Conservation (phyloP, 1,140 invertebrate species). For the Musca domestica region DNA sequence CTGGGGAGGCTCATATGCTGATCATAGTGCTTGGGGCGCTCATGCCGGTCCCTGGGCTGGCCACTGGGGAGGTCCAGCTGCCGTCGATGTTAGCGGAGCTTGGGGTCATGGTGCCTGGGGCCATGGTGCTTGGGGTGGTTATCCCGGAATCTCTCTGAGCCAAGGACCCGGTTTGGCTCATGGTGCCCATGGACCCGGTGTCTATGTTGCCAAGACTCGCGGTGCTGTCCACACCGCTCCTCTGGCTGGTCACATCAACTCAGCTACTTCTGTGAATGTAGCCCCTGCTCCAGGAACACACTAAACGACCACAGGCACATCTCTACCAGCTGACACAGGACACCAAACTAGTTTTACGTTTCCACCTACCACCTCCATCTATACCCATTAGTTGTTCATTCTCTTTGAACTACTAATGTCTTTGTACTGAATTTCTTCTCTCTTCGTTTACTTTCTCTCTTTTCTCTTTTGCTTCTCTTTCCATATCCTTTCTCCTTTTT, state of each 20-base stretch:
- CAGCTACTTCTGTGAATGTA: conserved; percentile 54
- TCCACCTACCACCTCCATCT: too few species aligned
- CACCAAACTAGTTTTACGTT: not conserved
- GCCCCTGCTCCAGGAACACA: conserved; percentile 56
- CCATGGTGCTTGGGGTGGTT: conserved; percentile 34
- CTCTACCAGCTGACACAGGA: too few species aligned
- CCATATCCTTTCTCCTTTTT: too few species aligned
- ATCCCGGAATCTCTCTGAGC: conserved; percentile 45
- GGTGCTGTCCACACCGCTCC: conserved; percentile 58
- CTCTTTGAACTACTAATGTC: too few species aligned
- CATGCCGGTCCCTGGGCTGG: conserved; percentile 12
- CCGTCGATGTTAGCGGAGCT: conserved; percentile 39
- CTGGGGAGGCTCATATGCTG: conserved; percentile 20
- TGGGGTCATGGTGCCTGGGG: conserved; percentile 37
- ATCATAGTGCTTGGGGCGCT: not conserved
- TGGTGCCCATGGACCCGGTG: conserved; percentile 38
- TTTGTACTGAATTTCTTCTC: too few species aligned
- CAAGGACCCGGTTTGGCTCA: conserved; percentile 48
- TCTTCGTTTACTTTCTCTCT: too few species aligned
- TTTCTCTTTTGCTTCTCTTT: too few species aligned
- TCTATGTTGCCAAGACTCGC: conserved; percentile 57
- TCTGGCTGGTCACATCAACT: conserved; percentile 54
- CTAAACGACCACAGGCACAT: not conserved
- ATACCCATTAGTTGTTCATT: too few species aligned
- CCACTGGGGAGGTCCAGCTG: conserved; percentile 32